Evolutionary conservation across 2,113 vertebrate species (phyloP).

Genomic region (Hypocryptadius cinnamomeus): DNA sequence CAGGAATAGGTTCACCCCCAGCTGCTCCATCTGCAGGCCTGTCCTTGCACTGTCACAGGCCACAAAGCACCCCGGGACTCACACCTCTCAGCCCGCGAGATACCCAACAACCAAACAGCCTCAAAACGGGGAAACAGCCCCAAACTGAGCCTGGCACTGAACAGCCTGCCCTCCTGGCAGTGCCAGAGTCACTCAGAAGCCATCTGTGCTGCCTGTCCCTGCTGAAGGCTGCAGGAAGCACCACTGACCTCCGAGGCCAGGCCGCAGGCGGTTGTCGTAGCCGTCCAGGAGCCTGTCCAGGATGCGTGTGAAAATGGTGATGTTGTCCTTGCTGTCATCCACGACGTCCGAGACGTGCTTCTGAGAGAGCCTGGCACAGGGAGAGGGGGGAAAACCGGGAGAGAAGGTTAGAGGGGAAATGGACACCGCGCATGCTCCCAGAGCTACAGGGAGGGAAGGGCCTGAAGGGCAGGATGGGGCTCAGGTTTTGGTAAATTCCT

Average conservation of each 20-base stretch:
- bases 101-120: not conserved
- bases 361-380: constrained; percentile 64
- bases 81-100: not conserved
- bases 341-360: constrained; percentile 75
- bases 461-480: not conserved
- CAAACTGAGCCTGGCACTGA: not conserved
- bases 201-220: not conserved
- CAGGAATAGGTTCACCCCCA: not conserved
- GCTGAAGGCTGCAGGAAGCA: not conserved
- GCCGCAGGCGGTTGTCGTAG: constrained; percentile 94
- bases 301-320: constrained; percentile 96
- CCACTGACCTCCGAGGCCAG: constrained; percentile 80
- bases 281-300: constrained; percentile 93
- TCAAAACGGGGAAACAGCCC: not conserved
- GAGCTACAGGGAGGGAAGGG: not conserved
- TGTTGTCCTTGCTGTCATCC: constrained; percentile 94
- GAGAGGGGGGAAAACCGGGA: fast-evolving
- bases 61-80: not conserved
- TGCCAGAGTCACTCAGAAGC: not conserved
- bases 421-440: not conserved
- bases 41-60: not conserved
- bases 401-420: not conserved
- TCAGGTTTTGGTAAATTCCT: not conserved
- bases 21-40: constrained; percentile 14
- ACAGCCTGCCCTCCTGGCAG: not conserved